Evolutionary conservation across 1,140 invertebrate genomes (phyloP).

Genomic region (Saccostrea echinata): DNA sequence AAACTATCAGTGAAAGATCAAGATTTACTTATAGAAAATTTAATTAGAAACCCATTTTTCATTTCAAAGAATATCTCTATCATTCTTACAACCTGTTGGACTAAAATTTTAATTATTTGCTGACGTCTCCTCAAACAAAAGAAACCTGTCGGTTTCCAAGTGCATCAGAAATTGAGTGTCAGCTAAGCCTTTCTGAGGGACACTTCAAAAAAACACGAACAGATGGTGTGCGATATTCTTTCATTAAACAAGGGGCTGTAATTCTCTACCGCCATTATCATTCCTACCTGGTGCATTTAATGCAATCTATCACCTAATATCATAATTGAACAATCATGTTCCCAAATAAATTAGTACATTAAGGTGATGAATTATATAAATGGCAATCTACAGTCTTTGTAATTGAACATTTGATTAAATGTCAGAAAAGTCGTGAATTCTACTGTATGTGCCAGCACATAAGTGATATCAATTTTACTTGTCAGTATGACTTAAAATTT

Average conservation of each 20-base stretch:
- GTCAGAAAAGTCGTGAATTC: neutral
- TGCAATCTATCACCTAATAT: slow-evolving; percentile 20
- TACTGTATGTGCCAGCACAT: neutral
- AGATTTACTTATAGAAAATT: neutral
- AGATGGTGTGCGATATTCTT: slow-evolving; percentile 8
- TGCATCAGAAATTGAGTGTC: neutral
- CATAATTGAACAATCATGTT: slow-evolving; percentile 31
- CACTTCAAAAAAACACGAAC: neutral
- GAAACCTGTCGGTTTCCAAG: neutral
- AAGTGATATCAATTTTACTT: neutral
- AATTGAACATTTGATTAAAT: neutral
- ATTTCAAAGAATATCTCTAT: neutral
- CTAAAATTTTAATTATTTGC: neutral
- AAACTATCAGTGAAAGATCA: neutral
- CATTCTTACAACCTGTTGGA: neutral
- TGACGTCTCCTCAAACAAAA: neutral
- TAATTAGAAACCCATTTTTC: slow-evolving; percentile 16
- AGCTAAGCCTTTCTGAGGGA: neutral
- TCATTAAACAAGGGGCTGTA: neutral
- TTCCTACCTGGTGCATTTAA: slow-evolving; percentile 13
- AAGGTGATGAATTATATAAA: slow-evolving; percentile 11
- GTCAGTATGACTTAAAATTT: neutral
- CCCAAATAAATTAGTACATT: neutral
- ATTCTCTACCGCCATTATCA: neutral
- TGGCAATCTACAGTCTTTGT: neutral